phyloP scores from a whole-genome alignment of 1,140 invertebrate genomes.

The Pissodes strobi region DNA sequence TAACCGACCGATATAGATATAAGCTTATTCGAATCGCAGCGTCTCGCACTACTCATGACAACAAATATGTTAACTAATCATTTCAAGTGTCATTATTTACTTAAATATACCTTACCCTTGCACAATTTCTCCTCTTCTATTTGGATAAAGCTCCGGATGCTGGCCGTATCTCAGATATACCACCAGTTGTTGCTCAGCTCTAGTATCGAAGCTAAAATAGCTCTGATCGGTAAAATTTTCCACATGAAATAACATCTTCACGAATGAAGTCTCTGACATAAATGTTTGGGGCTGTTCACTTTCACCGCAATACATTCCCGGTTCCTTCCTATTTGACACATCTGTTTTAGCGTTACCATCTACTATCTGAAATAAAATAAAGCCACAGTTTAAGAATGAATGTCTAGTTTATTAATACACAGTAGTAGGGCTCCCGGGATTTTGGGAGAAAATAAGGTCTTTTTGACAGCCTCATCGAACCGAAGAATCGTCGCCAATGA shows the following conservation, averaged over 20 bases:
- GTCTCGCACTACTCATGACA: no score
- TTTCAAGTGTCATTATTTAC: no score
- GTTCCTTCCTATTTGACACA: conserved; percentile 81
- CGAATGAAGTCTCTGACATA: conserved; percentile 91
- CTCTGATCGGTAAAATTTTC: conserved; percentile 92
- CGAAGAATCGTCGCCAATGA: no score
- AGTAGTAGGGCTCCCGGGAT: no score
- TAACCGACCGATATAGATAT: no score
- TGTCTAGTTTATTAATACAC: no score
- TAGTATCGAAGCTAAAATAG: conserved; percentile 75
- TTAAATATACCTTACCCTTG: conserved; percentile 61
- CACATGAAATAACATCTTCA: conserved; percentile 86
- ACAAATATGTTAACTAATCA: no score
- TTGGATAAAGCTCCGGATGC: conserved; percentile 89
- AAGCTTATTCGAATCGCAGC: no score
- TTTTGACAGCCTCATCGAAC: no score
- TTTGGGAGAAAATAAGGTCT: no score
- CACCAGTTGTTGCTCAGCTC: conserved; percentile 87
- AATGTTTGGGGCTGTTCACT: conserved; percentile 91
- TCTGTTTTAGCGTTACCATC: conserved; percentile 85
- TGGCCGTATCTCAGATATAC: conserved; percentile 87
- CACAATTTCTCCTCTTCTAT: conserved; percentile 81
- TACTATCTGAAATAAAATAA: conserved; percentile 76
- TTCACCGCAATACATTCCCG: conserved; percentile 89
- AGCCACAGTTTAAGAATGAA: no score